Percentiles rank a stretch among this genome's conserved stretches.
Evolutionary conservation across 2,113 vertebrate species (phyloP).

Genomic region (Shinisaurus crocodilurus): DNA sequence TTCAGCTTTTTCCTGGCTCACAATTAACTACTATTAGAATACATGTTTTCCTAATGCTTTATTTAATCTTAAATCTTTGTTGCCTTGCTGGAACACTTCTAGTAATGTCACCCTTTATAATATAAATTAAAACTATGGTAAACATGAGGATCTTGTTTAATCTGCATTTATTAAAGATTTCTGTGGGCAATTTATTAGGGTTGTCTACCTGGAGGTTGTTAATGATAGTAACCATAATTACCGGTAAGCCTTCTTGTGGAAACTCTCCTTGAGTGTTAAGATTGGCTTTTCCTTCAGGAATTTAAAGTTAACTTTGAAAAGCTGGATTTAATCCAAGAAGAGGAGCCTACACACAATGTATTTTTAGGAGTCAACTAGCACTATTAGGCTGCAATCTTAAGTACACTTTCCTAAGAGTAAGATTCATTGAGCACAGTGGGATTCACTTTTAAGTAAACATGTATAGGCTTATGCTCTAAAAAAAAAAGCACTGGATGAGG

Average conservation of each 20-base stretch:
- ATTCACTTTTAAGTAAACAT: background rate
- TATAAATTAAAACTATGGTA: constrained; percentile 44
- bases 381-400: background rate
- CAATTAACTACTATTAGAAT: constrained; percentile 39
- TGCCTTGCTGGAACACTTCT: constrained; percentile 35
- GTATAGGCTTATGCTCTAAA: background rate
- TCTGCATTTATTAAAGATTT: constrained; percentile 24
- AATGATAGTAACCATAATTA: background rate
- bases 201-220: background rate
- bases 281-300: background rate
- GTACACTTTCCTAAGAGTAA: background rate
- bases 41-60: constrained; percentile 12
- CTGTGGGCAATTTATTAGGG: constrained; percentile 12
- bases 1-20: background rate
- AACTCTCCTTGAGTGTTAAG: background rate
- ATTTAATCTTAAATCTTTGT: background rate
- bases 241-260: background rate
- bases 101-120: too few relatives aligned
- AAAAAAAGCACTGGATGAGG: background rate
- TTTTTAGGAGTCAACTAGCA: background rate
- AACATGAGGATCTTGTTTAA: constrained; percentile 33
- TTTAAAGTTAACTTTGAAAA: background rate
- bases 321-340: background rate
- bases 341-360: background rate
- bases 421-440: background rate